Evolutionary conservation across 2,113 vertebrate species (phyloP), one percentile per base, ranked within the genome.

Genomic region (Menura novaehollandiae): DNA sequence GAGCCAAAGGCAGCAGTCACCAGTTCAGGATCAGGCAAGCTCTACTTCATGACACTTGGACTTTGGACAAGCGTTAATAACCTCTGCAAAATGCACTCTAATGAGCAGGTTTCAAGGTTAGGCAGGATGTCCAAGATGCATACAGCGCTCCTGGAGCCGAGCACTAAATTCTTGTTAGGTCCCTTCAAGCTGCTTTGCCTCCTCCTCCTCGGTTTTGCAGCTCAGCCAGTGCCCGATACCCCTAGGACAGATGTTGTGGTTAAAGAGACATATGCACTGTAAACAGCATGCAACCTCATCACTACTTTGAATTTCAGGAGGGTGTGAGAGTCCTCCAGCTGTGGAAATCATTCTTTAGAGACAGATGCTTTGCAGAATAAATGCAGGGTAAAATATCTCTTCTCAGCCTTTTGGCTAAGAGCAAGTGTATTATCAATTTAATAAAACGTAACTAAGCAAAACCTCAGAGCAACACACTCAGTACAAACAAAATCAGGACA

Each of bases 231-330:
- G 63, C 79, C 58, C 6, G 3, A 68, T 55, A 64, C 37, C 75
- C 76, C 41, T 60, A 80, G 89, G 87, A 92, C 80, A 86, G 46
- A 81, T 46, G 46, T 35, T 53, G 63, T 39, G 51, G 93, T 74
- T 89, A 52, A 8, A 81, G 67, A 84, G 47, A 75, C 1, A 6
- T 14, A 10, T 15, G 52, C 58, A 19, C 69, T 51, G 20, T 39
- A 55, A 75, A 72, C 88, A 81, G 59, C 67, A n/a, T 10, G 21
- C 69, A 56, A 33, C 67, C 74, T 81, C 85, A 68, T 21, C 10
- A 0, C 58, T 60, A 23, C 13, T 76, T 53, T 10, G 4, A 56
- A 52, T 75, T 85, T 91, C 44, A 58, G 32, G 53, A 93, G 33
- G 7, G 53, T 63, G 47, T 18, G 30, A 62, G 52, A 77, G 74